Conservation (phyloP, 2,797 vertebrate genomes). For the Sebastes matsubarae region DNA sequence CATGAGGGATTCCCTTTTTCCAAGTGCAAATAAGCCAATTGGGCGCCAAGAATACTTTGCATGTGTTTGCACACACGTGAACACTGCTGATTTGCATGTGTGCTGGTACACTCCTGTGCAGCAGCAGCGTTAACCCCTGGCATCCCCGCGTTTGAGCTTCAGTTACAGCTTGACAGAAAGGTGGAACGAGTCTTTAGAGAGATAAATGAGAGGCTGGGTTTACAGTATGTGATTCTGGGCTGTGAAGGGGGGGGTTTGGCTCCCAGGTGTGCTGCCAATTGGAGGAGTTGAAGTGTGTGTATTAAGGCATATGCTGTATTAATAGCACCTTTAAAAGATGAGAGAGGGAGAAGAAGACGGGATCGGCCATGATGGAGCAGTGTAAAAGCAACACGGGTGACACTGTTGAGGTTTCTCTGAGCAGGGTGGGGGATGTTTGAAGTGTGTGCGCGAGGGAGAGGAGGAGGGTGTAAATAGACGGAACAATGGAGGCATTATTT, state of each 20-base stretch:
- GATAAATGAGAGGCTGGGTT: slow-evolving; percentile 7
- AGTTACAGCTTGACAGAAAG: neutral
- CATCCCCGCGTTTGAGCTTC: slow-evolving; percentile 17
- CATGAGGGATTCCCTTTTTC: neutral
- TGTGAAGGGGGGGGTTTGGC: neutral
- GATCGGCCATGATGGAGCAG: slow-evolving; percentile 39
- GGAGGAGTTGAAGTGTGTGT: slow-evolving; percentile 20
- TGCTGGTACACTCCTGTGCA: neutral
- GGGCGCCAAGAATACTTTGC: slow-evolving; percentile 28
- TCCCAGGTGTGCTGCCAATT: slow-evolving; percentile 32
- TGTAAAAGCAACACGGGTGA: slow-evolving; percentile 45
- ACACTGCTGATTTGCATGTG: slow-evolving; percentile 31
- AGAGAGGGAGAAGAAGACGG: slow-evolving; percentile 2
- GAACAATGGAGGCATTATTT: slow-evolving; percentile 69
- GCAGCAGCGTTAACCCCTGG: neutral
- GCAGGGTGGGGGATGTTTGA: slow-evolving; percentile 42
- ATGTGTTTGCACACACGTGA: slow-evolving; percentile 10
- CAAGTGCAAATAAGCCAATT: neutral
- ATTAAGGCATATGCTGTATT: slow-evolving; percentile 51
- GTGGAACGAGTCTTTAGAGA: neutral
- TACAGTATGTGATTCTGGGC: slow-evolving; percentile 1
- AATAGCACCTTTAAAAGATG: slow-evolving; percentile 45
- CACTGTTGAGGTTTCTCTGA: slow-evolving; percentile 40
- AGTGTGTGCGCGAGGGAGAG: slow-evolving; percentile 10
- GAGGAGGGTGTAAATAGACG: slow-evolving; percentile 30